Evolutionary conservation across 2,113 vertebrate genomes (phyloP).

Genomic region (Prunella fulvescens): DNA sequence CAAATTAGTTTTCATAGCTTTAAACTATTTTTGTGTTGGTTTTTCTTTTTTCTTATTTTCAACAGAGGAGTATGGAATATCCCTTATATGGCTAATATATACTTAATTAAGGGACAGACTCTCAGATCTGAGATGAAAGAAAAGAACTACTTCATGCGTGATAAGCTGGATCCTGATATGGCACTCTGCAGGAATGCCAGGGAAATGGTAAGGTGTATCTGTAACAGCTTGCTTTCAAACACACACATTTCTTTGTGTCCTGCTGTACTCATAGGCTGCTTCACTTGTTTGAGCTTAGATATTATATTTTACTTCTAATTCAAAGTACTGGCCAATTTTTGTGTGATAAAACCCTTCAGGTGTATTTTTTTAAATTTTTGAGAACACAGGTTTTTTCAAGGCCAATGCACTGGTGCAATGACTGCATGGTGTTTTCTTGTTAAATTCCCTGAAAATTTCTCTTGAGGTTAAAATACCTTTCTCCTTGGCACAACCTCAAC

Average conservation of each 20-base stretch:
- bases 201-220: conserved; percentile 85
- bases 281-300: conserved; percentile 29
- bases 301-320: conserved; percentile 33
- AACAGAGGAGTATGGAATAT: conserved; percentile 94
- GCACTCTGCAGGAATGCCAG: conserved; percentile 89
- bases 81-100: conserved; percentile 92
- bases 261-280: not conserved
- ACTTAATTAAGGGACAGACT: conserved; percentile 86
- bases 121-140: conserved; percentile 90
- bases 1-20: not conserved
- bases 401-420: not conserved
- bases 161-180: conserved; percentile 95
- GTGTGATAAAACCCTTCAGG: not conserved
- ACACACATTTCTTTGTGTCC: not conserved
- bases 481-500: not conserved
- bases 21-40: not conserved
- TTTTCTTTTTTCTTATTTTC: not conserved
- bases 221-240: not conserved
- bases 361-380: not conserved
- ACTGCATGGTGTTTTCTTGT: not conserved
- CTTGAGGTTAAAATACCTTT: not conserved
- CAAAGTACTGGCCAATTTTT: conserved; percentile 79
- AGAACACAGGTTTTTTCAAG: not conserved
- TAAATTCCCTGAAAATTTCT: not conserved
- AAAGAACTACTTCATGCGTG: conserved; percentile 90